These are phyloP conservation scores for Spinus pinus DNA, from an alignment of 2,797 vertebrate genomes.

Conservation along the genomic window DNA sequence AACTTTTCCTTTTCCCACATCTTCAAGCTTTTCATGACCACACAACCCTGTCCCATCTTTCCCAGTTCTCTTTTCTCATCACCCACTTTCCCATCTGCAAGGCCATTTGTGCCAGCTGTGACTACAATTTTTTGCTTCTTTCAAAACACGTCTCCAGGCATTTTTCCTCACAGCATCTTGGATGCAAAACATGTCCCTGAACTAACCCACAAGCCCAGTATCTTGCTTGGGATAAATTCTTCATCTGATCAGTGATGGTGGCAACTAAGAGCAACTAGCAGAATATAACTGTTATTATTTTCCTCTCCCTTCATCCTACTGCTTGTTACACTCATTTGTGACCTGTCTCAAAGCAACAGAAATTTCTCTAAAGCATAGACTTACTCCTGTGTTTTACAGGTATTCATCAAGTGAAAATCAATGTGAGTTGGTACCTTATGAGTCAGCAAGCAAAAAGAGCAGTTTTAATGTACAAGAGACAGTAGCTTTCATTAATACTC, in stretches of 20 bases:
- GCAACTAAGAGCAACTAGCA: neutral
- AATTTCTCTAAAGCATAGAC: neutral
- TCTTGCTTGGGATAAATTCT: neutral
- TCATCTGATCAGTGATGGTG: neutral
- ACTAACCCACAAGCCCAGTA: neutral
- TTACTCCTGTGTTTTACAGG: neutral
- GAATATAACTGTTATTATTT: neutral
- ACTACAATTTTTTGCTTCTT: conserved; percentile 26
- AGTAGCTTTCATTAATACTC: neutral
- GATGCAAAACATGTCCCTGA: neutral
- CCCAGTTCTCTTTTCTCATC: neutral
- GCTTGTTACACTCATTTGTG: neutral
- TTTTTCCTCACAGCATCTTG: conserved; percentile 9
- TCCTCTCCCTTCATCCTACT: neutral
- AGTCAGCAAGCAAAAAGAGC: neutral
- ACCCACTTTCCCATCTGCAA: conserved; percentile 49
- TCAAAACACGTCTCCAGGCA: neutral
- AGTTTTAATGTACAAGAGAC: neutral
- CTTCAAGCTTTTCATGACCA: neutral
- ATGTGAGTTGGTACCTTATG: neutral
- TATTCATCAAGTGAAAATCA: neutral
- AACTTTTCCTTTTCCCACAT: neutral
- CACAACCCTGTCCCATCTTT: neutral
- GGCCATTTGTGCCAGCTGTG: conserved; percentile 27
- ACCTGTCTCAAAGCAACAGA: neutral